A percentile compares a stretch with the other conserved stretches of the same genome.
These are phyloP conservation scores for Glyptemys insculpta DNA, from an alignment of 2,797 vertebrate genomes.

Conservation along the genomic window DNA sequence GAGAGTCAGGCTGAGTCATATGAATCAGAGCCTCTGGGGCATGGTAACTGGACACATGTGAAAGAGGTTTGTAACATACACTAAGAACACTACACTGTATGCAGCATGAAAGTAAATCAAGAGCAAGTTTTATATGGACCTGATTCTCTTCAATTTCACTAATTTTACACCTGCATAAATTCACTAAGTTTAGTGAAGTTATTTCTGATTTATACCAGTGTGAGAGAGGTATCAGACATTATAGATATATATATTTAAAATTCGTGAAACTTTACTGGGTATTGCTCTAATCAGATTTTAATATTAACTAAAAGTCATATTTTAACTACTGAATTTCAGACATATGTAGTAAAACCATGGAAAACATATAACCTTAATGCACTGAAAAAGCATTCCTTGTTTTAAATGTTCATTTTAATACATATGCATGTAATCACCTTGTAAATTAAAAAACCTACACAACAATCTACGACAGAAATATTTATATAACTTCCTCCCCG, in stretches of 20 bases:
- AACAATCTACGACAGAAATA: background rate
- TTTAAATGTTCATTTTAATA: conserved; percentile 35
- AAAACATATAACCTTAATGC: background rate
- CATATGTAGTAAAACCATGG: background rate
- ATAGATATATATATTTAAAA: background rate
- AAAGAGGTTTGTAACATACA: background rate
- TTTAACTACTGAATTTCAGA: background rate
- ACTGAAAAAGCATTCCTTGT: background rate
- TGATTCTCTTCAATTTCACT: background rate
- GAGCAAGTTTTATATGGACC: background rate
- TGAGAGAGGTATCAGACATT: background rate
- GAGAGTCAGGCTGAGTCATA: conserved; percentile 6
- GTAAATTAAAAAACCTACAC: background rate
- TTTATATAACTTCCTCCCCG: background rate
- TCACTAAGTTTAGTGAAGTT: background rate
- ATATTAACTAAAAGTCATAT: background rate
- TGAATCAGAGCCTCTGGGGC: background rate
- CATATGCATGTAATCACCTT: background rate
- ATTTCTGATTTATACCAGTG: background rate
- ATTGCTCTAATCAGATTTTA: background rate
- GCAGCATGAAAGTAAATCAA: background rate
- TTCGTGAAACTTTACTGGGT: background rate
- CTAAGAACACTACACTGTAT: background rate
- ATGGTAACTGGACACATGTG: conserved; percentile 5
- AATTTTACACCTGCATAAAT: background rate